Conservation (phyloP, 2,113 vertebrate species). For the Canis aureus region DNA sequence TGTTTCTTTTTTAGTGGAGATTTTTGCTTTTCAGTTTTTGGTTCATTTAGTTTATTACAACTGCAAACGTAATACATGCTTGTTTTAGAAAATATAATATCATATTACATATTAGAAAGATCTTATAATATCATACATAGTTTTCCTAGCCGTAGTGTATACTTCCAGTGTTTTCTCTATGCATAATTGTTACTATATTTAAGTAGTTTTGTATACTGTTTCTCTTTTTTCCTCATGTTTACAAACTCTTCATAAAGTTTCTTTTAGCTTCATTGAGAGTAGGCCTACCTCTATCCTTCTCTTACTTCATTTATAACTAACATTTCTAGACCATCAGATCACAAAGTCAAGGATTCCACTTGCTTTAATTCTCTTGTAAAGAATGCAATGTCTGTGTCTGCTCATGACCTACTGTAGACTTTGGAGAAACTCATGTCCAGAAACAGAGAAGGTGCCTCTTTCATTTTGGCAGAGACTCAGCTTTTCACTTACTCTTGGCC, state of each 20-base stretch:
- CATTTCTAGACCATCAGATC: background rate
- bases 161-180: conserved; percentile 1
- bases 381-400: background rate
- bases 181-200: background rate
- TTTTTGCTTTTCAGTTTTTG: conserved; percentile 5
- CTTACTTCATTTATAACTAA: background rate
- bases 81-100: conserved; percentile 36
- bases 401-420: background rate
- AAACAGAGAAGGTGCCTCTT: background rate
- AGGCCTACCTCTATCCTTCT: background rate
- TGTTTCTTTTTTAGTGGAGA: conserved; percentile 35
- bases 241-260: background rate
- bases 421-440: background rate
- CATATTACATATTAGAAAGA: background rate
- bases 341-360: background rate
- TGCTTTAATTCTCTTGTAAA: background rate
- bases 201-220: background rate
- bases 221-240: background rate
- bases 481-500: conserved; percentile 1
- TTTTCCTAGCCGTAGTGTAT: background rate
- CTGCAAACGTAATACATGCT: background rate
- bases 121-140: background rate
- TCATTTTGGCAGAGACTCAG: background rate
- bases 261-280: background rate
- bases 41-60: conserved; percentile 17